A percentile compares a stretch with the other conserved stretches of the same genome.
Conservation (phyloP, 2,888 invertebrate genomes). For the Apocheima hispidaria region DNA sequence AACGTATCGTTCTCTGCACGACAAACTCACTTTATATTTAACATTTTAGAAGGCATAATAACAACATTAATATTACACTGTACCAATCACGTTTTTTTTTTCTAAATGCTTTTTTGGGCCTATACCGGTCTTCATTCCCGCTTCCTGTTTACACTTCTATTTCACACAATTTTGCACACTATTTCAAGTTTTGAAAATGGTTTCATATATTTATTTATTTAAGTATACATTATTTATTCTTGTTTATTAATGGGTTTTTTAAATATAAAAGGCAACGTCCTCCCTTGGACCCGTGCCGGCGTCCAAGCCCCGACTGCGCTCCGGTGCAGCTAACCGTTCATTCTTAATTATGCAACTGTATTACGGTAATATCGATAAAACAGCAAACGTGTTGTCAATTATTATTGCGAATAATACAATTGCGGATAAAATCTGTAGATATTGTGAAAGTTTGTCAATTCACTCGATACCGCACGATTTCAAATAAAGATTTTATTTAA, state of each 20-base stretch:
- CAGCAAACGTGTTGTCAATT: constrained; percentile 20
- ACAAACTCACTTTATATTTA: not conserved
- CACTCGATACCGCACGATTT: constrained; percentile 4
- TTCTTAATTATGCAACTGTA: constrained; percentile 72
- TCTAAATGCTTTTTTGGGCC: no score
- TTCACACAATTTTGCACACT: no score
- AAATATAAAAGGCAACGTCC: constrained; percentile 17
- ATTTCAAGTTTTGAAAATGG: no score
- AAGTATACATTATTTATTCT: not conserved
- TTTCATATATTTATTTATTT: no score
- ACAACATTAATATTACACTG: no score
- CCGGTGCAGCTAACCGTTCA: constrained; percentile 56
- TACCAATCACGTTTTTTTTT: no score
- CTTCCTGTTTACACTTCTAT: no score
- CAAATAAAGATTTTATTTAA: constrained; percentile 1
- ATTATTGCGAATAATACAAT: constrained; percentile 8
- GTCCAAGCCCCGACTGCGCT: constrained; percentile 55
- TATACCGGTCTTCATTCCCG: no score
- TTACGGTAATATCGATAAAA: constrained; percentile 69
- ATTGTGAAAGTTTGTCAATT: constrained; percentile 19
- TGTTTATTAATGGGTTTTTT: constrained; percentile 12
- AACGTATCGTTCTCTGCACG: constrained; percentile 1
- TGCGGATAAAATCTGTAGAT: constrained; percentile 2
- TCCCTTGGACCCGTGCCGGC: constrained; percentile 55
- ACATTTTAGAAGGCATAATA: not conserved